phyloP scores from a whole-genome alignment of 2,888 invertebrate species.

The Acanthococcus lagerstroemiae region DNA sequence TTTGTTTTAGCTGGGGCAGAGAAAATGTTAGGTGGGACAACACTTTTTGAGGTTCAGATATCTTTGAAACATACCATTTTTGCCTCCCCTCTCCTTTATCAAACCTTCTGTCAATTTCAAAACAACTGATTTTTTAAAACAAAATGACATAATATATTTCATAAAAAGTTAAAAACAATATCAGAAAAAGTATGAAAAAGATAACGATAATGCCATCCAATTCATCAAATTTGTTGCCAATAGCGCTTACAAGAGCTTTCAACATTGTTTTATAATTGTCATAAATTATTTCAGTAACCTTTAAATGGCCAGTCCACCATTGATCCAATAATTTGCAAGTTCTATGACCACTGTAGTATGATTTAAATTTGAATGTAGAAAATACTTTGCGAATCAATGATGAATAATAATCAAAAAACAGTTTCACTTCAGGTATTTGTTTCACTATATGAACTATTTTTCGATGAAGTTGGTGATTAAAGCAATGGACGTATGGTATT shows the following conservation, averaged over 20 bases:
- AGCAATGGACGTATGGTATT: slow-evolving; percentile 7
- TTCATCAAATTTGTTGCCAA: background rate
- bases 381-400: background rate
- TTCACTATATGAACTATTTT: background rate
- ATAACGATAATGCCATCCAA: too few species aligned
- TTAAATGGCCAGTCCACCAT: slow-evolving; percentile 5
- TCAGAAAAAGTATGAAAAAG: too few species aligned
- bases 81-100: too few species aligned
- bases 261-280: background rate
- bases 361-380: background rate
- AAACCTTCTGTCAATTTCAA: too few species aligned
- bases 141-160: too few species aligned
- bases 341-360: background rate
- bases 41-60: too few species aligned
- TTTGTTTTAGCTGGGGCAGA: too few species aligned
- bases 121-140: too few species aligned
- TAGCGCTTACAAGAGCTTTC: background rate
- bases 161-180: too few species aligned
- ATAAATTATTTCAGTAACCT: background rate
- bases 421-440: background rate
- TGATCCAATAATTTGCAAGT: background rate
- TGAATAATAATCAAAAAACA: background rate
- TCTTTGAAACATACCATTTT: too few species aligned
- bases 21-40: too few species aligned
- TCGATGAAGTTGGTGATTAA: background rate